Percentiles rank a stretch among this genome's conserved stretches.
Conservation (phyloP, 2,113 vertebrate species). For the Pelvicachromis taeniatus region DNA sequence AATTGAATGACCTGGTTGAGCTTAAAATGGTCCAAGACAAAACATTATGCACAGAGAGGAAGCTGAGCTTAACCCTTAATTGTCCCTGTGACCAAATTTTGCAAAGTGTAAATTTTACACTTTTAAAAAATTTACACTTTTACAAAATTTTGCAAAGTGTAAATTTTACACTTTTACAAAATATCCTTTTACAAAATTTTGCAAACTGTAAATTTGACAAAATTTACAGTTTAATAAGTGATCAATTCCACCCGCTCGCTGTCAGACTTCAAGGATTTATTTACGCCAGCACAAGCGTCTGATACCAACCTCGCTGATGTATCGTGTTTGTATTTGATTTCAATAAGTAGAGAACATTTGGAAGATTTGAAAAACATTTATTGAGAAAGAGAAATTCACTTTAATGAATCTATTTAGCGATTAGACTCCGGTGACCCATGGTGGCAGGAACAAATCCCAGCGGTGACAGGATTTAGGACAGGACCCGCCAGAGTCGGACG, state of each 20-base stretch:
- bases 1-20: too few species aligned
- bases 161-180: too few species aligned
- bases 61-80: too few species aligned
- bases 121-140: too few species aligned
- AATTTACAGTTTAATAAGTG: background rate
- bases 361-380: rapidly evolving
- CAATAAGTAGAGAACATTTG: background rate
- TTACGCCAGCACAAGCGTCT: rapidly evolving
- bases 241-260: background rate
- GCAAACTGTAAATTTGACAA: too few species aligned
- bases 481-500: rapidly evolving
- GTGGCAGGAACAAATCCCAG: too few species aligned
- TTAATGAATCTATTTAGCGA: background rate
- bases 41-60: background rate
- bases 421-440: rapidly evolving
- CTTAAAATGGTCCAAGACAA: background rate
- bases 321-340: background rate
- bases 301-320: background rate
- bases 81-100: too few species aligned
- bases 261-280: background rate
- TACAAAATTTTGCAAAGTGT: too few species aligned
- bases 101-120: too few species aligned
- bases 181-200: too few species aligned
- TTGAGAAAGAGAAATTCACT: background rate
- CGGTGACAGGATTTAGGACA: too few species aligned